These are phyloP conservation scores for Hypotaenidia philippensis DNA, from an alignment of 2,797 vertebrate genomes.

Conservation along the genomic window DNA sequence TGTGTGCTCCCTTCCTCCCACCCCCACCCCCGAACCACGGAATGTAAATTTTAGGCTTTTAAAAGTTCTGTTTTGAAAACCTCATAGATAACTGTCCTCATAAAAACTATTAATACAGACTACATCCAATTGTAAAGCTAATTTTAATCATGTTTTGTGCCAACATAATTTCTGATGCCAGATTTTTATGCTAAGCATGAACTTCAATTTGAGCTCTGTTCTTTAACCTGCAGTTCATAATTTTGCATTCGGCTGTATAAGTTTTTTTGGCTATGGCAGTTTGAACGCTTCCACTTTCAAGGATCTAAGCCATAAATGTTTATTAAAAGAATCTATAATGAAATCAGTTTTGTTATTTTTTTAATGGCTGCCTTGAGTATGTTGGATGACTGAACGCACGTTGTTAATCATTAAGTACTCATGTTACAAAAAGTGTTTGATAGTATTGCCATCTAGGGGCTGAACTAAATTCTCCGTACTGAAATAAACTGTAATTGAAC, in stretches of 20 bases:
- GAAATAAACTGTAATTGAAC: slow-evolving; percentile 89
- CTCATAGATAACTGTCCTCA: slow-evolving; percentile 62
- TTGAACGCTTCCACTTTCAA: slow-evolving; percentile 81
- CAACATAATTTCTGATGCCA: slow-evolving; percentile 61
- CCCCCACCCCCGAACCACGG: not conserved
- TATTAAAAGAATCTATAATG: slow-evolving; percentile 90
- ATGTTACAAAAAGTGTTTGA: slow-evolving; percentile 93
- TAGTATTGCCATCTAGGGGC: slow-evolving; percentile 99
- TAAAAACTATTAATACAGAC: slow-evolving; percentile 66
- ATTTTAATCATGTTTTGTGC: slow-evolving; percentile 69
- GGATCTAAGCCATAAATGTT: slow-evolving; percentile 86
- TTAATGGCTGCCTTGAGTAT: slow-evolving; percentile 86
- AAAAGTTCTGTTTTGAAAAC: slow-evolving; percentile 70
- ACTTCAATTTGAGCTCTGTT: slow-evolving; percentile 55
- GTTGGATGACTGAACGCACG: slow-evolving; percentile 80
- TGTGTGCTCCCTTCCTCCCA: slow-evolving; percentile 4
- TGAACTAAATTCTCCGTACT: slow-evolving; percentile 88
- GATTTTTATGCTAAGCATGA: slow-evolving; percentile 65
- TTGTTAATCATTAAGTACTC: slow-evolving; percentile 90
- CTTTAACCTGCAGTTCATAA: slow-evolving; percentile 69
- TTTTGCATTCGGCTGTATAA: slow-evolving; percentile 49
- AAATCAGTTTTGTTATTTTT: slow-evolving; percentile 90
- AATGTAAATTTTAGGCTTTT: slow-evolving; percentile 62
- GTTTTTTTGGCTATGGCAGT: slow-evolving; percentile 75
- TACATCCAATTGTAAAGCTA: slow-evolving; percentile 63